Evolutionary conservation across 2,888 invertebrate genomes (phyloP).

Genomic region (Proisotoma minuta): DNA sequence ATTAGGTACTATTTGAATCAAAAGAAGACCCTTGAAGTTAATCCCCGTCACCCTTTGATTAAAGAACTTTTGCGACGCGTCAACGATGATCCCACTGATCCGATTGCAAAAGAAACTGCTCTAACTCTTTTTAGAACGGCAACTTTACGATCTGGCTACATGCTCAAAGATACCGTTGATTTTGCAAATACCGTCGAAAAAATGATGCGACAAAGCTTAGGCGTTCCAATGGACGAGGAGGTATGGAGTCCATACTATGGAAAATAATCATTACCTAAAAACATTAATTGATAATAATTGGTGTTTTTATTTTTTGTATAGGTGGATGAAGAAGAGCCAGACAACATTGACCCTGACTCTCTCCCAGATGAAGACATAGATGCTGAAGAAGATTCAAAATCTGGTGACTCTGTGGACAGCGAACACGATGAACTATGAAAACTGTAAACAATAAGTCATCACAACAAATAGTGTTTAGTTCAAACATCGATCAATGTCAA

Average conservation of each 20-base stretch:
- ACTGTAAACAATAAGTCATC: too few species aligned
- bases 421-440: conserved; percentile 6
- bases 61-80: conserved; percentile 82
- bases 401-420: not conserved
- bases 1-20: conserved; percentile 75
- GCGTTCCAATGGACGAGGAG: conserved; percentile 69
- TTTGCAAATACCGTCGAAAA: conserved; percentile 87
- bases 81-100: conserved; percentile 69
- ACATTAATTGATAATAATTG: not conserved
- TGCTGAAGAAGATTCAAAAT: not conserved
- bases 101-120: conserved; percentile 75
- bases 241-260: conserved; percentile 48
- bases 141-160: conserved; percentile 88
- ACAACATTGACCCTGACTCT: not conserved
- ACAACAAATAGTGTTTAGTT: too few species aligned
- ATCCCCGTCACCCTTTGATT: conserved; percentile 93
- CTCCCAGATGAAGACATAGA: not conserved
- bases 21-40: conserved; percentile 95
- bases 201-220: conserved; percentile 77
- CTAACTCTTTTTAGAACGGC: conserved; percentile 87
- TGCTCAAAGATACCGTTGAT: conserved; percentile 75
- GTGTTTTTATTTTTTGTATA: not conserved
- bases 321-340: conserved; percentile 1
- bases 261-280: not conserved
- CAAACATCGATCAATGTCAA: too few species aligned